Evolutionary conservation across 2,113 vertebrate species (phyloP).

Genomic region (Motacilla alba): DNA sequence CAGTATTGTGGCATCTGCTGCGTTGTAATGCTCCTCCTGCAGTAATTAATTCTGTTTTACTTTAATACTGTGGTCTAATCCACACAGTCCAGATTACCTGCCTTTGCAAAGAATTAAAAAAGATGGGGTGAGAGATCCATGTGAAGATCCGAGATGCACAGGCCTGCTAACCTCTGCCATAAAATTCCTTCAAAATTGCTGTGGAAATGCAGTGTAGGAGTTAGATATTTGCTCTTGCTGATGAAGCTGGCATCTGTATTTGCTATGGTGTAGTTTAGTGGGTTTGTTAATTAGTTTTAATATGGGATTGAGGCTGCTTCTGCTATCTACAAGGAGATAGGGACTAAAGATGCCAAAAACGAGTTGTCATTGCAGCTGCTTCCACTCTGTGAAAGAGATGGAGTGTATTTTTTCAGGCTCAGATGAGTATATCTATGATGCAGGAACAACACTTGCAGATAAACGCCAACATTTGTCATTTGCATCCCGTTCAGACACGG

Average conservation of each 20-base stretch:
- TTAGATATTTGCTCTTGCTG: not conserved
- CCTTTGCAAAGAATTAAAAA: not conserved
- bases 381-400: constrained; percentile 32
- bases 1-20: not conserved
- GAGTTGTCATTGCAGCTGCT: constrained; percentile 45
- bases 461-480: constrained; percentile 43
- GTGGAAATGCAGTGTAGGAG: not conserved
- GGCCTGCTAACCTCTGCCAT: not conserved
- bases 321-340: not conserved
- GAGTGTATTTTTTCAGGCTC: constrained; percentile 1
- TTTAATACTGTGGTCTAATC: not conserved
- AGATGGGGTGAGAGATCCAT: not conserved
- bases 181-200: not conserved
- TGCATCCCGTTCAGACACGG: constrained; percentile 53
- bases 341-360: constrained; percentile 34
- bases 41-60: not conserved
- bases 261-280: not conserved
- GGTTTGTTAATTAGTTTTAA: constrained; percentile 42
- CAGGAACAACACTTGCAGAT: constrained; percentile 31
- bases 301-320: not conserved
- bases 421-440: not conserved
- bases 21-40: not conserved
- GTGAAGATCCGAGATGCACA: not conserved
- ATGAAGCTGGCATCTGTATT: constrained; percentile 6
- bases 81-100: not conserved